Percentiles rank a stretch among this genome's conserved stretches.
Conservation (phyloP, 2,113 vertebrate species). For the Nothocercus julius region DNA sequence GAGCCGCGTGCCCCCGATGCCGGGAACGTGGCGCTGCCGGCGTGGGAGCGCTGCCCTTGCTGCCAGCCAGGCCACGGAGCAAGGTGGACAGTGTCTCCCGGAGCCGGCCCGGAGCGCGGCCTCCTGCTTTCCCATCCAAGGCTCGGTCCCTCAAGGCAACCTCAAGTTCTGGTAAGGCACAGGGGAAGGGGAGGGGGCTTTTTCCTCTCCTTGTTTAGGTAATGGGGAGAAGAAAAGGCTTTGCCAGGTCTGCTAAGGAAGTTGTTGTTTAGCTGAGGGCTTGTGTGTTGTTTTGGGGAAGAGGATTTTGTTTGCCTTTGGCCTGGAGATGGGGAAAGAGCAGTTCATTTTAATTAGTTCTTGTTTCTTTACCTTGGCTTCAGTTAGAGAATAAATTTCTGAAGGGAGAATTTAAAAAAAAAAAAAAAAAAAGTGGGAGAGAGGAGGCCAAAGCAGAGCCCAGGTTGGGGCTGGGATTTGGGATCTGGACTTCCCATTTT, state of each 20-base stretch:
- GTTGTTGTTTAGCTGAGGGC: constrained; percentile 27
- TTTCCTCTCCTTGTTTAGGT: constrained; percentile 6
- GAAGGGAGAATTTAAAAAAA: neutral
- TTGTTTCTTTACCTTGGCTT: constrained; percentile 23
- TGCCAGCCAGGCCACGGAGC: neutral
- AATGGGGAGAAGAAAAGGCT: neutral
- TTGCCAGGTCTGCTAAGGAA: neutral
- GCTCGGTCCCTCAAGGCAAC: neutral
- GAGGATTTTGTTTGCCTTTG: constrained; percentile 7
- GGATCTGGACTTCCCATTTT: neutral
- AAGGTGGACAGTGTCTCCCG: neutral
- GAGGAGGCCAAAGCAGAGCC: neutral
- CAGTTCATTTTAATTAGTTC: neutral
- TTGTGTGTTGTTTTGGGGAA: constrained; percentile 1
- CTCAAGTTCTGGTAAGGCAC: neutral
- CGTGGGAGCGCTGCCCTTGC: neutral
- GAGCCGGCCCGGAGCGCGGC: neutral
- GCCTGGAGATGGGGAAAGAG: neutral
- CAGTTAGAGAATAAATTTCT: neutral
- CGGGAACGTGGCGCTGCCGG: neutral
- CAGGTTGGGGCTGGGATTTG: neutral
- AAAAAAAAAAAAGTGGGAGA: neutral
- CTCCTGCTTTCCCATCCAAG: neutral
- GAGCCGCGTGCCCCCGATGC: accelerated
- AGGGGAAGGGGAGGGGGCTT: neutral